Conservation (phyloP, 2,113 vertebrate species). For the Eulacestoma nigropectus region DNA sequence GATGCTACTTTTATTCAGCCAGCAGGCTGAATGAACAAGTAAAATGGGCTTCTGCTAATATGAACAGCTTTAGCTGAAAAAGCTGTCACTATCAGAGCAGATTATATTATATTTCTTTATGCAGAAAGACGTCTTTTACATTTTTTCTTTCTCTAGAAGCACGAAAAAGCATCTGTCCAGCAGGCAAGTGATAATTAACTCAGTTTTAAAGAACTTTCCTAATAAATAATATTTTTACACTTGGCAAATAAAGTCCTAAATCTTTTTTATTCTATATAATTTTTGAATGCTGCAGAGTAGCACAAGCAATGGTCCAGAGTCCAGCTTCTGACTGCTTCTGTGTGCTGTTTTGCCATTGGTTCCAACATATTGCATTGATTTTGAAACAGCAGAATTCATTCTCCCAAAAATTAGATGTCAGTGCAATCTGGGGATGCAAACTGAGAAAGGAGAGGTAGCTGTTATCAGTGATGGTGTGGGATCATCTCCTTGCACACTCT, state of each 20-base stretch:
- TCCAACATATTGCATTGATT: neutral
- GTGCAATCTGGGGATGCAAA: neutral
- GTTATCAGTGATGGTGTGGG: neutral
- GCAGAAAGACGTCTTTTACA: neutral
- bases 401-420: neutral
- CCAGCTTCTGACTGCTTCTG: neutral
- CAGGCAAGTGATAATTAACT: neutral
- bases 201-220: neutral
- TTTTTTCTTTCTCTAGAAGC: neutral
- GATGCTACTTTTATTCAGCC: neutral
- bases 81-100: neutral
- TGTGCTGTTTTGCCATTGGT: neutral
- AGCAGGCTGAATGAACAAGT: neutral
- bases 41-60: neutral
- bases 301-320: neutral
- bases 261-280: neutral
- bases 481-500: neutral
- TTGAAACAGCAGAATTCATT: neutral
- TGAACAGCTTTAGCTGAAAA: conserved; percentile 7
- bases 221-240: neutral
- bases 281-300: neutral
- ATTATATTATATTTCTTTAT: neutral
- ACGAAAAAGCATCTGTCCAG: neutral
- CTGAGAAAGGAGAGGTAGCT: neutral
- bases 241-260: neutral